A percentile compares a stretch with the other conserved stretches of the same genome.
phyloP scores from a whole-genome alignment of 2,113 vertebrate genomes.

The Lagopus leucura region DNA sequence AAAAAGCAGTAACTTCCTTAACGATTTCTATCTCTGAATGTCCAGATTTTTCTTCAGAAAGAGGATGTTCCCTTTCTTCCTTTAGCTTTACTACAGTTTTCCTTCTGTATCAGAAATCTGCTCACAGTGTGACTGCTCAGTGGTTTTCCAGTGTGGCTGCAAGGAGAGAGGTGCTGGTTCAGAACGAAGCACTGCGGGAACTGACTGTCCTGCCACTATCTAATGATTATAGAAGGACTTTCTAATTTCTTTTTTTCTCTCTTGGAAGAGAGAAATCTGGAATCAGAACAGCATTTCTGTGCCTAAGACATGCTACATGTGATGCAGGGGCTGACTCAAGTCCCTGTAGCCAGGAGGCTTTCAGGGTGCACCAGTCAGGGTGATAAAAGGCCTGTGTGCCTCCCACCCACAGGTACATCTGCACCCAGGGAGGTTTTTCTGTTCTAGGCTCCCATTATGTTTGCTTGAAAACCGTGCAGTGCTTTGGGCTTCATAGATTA shows the following conservation, averaged over 20 bases:
- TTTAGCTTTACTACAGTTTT: background rate
- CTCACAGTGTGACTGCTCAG: accelerated
- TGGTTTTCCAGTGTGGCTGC: background rate
- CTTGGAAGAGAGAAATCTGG: background rate
- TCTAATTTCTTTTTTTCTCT: background rate
- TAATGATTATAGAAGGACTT: background rate
- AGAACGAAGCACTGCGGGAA: background rate
- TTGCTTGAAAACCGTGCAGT: background rate
- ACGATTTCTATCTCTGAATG: background rate
- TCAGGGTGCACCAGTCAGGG: background rate
- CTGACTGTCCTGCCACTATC: background rate
- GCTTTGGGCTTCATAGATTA: background rate
- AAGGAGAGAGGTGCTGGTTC: background rate
- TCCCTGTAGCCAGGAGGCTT: background rate
- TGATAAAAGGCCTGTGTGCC: background rate
- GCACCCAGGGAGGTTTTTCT: background rate
- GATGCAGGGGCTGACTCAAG: background rate
- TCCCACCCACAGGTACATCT: background rate
- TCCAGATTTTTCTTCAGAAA: background rate
- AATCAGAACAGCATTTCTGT: background rate
- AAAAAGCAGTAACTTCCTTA: background rate
- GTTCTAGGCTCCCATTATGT: background rate
- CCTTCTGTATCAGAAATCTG: background rate
- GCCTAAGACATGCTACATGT: background rate
- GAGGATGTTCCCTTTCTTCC: background rate